Evolutionary conservation across 1,140 invertebrate genomes (phyloP), one percentile per base, ranked within the genome.

Genomic region (Drosophila miranda): DNA sequence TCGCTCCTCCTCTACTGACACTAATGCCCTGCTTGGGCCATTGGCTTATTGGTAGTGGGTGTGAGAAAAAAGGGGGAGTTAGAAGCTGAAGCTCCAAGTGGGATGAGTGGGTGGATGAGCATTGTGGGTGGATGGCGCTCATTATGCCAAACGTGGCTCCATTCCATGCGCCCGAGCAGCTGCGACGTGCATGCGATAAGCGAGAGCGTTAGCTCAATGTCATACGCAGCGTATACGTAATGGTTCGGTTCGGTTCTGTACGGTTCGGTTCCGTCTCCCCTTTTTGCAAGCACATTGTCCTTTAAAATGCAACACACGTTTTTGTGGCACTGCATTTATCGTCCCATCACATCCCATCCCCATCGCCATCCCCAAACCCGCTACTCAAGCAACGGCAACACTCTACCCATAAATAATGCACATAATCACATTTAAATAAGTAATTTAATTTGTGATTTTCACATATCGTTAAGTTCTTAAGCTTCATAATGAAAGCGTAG

Each of bases 401-500:
- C 19, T 49, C 50, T 54, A 42, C 72, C 70, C 68, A 79, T 86
- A 84, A 84, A 84, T 86, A 86, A 84, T 84, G 81, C 68, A 61
- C 81, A 80, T 86, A 84, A 84, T 84, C 81, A 70, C 77, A 84
- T 84, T 84, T 84, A 81, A 86, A 84, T 84, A 86, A 86, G 80
- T 84, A 77, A 84, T 86, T 84, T 84, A 84, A 84, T 84, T 84
- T 86, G 77, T 84, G 81, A 84, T 86, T 86, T 81, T 81, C 81
- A 69, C 81, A 82, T 80, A 79, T 69, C 72, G 61, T 83, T 83
- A 76, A 69, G 80, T 79, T 69, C 55, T 76, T 76, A 68, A 84
- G 67, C 58, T 60, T 34, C 49, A 13, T 50, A 49, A 61, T 71
- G 52, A 73, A 62, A 48, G 70, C 45, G 55, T 42, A 34, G 9